Conservation (phyloP, 2,113 vertebrate species). For the Paramormyrops kingsleyae region DNA sequence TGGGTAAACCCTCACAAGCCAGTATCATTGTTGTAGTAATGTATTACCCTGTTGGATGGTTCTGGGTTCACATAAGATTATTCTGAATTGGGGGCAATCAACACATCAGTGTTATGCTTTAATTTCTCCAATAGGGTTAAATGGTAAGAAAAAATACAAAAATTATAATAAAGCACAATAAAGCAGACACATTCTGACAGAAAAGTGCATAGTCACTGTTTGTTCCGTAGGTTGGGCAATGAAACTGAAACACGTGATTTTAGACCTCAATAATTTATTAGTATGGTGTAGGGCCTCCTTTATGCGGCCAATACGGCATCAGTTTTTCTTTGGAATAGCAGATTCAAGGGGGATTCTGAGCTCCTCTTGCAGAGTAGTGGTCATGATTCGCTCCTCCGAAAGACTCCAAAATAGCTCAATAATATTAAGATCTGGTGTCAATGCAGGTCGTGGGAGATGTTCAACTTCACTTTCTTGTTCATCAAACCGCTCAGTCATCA, state of each 20-base stretch:
- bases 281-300: background rate
- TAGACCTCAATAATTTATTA: background rate
- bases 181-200: background rate
- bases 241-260: background rate
- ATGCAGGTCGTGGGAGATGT: background rate
- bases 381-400: background rate
- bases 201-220: background rate
- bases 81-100: background rate
- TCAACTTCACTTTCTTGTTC: background rate
- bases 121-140: background rate
- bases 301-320: background rate
- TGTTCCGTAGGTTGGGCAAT: background rate
- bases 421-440: background rate
- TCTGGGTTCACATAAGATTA: background rate
- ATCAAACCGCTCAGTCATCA: background rate
- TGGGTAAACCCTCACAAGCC: background rate
- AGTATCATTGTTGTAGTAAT: background rate
- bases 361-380: background rate
- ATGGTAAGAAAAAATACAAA: background rate
- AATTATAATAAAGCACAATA: background rate
- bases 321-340: background rate
- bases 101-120: background rate
- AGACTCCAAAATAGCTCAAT: background rate
- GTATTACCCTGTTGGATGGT: background rate
- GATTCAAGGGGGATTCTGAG: background rate